phyloP scores from a whole-genome alignment of 1,140 invertebrate genomes.

The Leptinotarsa undecemlineata region DNA sequence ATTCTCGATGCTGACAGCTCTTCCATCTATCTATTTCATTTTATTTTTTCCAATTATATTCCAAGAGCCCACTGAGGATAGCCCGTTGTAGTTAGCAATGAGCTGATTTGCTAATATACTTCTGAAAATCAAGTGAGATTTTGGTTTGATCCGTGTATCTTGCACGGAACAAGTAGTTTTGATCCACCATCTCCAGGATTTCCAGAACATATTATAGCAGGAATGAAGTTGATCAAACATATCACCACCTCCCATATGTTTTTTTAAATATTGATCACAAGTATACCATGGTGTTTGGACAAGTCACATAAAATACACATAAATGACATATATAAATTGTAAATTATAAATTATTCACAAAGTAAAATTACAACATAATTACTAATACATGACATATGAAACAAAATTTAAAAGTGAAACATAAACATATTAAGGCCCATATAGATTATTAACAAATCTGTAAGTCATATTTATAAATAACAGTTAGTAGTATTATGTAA shows the following conservation, averaged over 20 bases:
- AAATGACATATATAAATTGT: constrained; percentile 41
- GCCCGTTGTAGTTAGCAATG: neutral
- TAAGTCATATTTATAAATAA: too few relatives aligned
- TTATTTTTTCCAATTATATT: neutral
- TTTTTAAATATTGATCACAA: too few relatives aligned
- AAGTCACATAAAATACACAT: too few relatives aligned
- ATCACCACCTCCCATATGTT: constrained; percentile 47
- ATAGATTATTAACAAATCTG: too few relatives aligned
- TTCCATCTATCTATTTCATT: neutral
- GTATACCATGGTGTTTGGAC: too few relatives aligned
- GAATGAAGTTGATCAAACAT: constrained; percentile 51
- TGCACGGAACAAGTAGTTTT: too few relatives aligned
- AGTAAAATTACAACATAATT: constrained; percentile 15
- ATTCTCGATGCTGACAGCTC: neutral
- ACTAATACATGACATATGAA: too few relatives aligned
- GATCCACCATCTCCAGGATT: constrained; percentile 54
- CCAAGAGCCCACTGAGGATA: neutral
- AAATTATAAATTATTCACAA: constrained; percentile 19
- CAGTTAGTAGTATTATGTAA: too few relatives aligned
- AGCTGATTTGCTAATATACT: constrained; percentile 1
- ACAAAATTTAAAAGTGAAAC: too few relatives aligned
- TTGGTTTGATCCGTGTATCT: neutral
- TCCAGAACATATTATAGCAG: constrained; percentile 49
- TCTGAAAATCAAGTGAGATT: constrained; percentile 9
- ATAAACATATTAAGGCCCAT: too few relatives aligned